phyloP scores from a whole-genome alignment of 2,113 vertebrate genomes.

The Ranitomeya variabilis region DNA sequence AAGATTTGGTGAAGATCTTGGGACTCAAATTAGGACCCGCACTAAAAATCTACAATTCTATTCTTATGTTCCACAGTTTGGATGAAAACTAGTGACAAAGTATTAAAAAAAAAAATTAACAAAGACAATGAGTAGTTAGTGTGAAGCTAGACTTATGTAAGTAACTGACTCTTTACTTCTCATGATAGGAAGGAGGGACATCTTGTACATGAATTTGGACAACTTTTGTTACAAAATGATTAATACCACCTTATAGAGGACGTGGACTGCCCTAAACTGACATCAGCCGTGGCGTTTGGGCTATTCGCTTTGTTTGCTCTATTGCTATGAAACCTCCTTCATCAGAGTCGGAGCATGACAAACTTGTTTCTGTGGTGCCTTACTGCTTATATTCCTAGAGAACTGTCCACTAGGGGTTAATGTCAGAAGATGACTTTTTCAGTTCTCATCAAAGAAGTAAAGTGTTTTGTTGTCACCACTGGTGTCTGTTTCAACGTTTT shows the following conservation, averaged over 20 bases:
- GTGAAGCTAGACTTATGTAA: neutral
- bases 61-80: constrained; percentile 87
- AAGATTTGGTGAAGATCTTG: constrained; percentile 89
- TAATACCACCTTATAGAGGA: neutral
- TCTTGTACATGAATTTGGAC: neutral
- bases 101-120: neutral
- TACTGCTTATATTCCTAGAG: constrained; percentile 50
- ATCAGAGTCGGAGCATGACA: neutral
- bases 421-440: neutral
- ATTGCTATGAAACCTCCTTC: constrained; percentile 14
- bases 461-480: neutral
- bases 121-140: neutral
- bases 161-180: neutral
- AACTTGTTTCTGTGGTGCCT: constrained; percentile 33
- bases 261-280: neutral
- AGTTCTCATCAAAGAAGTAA: constrained; percentile 4
- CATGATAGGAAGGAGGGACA: neutral
- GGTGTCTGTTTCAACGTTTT: neutral
- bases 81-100: constrained; percentile 73
- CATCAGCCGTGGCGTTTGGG: neutral
- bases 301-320: neutral
- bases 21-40: constrained; percentile 90
- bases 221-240: neutral
- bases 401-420: constrained; percentile 35
- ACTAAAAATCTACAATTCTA: constrained; percentile 91